phyloP scores from a whole-genome alignment of 2,113 vertebrate genomes.

The Arvicanthis niloticus region DNA sequence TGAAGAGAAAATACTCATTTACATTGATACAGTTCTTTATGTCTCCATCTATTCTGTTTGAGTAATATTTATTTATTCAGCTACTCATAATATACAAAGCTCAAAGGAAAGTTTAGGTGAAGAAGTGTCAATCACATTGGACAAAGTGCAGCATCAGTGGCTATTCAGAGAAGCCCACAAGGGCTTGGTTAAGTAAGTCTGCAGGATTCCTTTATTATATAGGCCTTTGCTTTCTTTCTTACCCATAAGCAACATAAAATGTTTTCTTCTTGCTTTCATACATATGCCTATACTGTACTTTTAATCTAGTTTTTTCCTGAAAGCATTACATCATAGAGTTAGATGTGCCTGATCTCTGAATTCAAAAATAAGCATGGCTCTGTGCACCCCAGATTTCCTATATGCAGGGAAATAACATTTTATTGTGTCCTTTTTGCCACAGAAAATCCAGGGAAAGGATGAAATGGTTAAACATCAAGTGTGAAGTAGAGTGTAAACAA shows the following conservation, averaged over 20 bases:
- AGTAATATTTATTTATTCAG: conserved; percentile 48
- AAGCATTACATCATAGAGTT: not conserved
- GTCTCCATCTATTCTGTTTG: conserved; percentile 47
- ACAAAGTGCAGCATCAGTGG: conserved; percentile 77
- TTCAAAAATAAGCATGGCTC: conserved; percentile 20
- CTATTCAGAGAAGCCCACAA: conserved; percentile 62
- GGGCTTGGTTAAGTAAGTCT: conserved; percentile 59
- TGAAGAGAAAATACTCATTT: conserved; percentile 74
- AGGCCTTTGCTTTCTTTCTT: not conserved
- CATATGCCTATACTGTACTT: conserved; percentile 17
- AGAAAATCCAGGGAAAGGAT: conserved; percentile 34
- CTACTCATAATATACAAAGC: conserved; percentile 41
- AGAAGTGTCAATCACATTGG: conserved; percentile 66
- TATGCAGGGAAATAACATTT: not conserved
- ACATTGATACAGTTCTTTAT: conserved; percentile 31
- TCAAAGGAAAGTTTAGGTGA: conserved; percentile 52
- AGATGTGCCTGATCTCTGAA: conserved; percentile 41
- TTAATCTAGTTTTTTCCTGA: conserved; percentile 64
- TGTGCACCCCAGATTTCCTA: not conserved
- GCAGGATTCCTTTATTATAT: conserved; percentile 2
- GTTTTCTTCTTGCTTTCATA: conserved; percentile 39
- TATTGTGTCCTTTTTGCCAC: not conserved
- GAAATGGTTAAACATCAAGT: conserved; percentile 60
- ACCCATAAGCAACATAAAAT: conserved; percentile 19
- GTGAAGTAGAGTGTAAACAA: conserved; percentile 54